phyloP scores from a whole-genome alignment of 2,113 vertebrate genomes.

The Hippotragus niger region DNA sequence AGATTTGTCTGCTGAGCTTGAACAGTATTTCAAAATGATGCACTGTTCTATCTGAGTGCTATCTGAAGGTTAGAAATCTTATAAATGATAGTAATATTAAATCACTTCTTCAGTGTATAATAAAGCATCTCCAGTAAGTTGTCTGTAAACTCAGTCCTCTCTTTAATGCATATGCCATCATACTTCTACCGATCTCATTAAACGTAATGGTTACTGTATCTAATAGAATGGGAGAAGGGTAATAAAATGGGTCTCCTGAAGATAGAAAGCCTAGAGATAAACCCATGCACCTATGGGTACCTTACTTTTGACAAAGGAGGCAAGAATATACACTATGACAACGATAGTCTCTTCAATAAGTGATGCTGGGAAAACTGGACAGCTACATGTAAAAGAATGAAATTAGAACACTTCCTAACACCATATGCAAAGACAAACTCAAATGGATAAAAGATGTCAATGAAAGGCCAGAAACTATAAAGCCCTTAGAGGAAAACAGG shows the following conservation, averaged over 20 bases:
- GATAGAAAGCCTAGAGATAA: neutral
- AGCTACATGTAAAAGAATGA: neutral
- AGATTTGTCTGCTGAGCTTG: neutral
- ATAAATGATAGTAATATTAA: neutral
- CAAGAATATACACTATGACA: neutral
- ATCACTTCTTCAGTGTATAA: neutral
- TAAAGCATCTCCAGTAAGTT: neutral
- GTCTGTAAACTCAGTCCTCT: neutral
- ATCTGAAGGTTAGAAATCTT: neutral
- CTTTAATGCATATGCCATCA: neutral
- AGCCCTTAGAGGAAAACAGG: neutral
- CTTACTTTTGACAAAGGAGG: neutral
- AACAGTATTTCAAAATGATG: neutral
- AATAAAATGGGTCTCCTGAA: neutral
- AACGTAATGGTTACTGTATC: neutral
- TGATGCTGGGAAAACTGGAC: neutral
- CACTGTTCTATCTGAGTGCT: neutral
- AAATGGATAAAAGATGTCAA: neutral
- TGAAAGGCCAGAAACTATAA: neutral
- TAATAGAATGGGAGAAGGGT: neutral
- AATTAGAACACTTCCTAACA: neutral
- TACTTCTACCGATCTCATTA: neutral
- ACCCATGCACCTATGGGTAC: neutral
- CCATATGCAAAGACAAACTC: neutral
- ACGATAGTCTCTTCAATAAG: neutral